These are phyloP conservation scores for Patella caerulea DNA, from an alignment of 2,888 invertebrate species.

Conservation along the genomic window DNA sequence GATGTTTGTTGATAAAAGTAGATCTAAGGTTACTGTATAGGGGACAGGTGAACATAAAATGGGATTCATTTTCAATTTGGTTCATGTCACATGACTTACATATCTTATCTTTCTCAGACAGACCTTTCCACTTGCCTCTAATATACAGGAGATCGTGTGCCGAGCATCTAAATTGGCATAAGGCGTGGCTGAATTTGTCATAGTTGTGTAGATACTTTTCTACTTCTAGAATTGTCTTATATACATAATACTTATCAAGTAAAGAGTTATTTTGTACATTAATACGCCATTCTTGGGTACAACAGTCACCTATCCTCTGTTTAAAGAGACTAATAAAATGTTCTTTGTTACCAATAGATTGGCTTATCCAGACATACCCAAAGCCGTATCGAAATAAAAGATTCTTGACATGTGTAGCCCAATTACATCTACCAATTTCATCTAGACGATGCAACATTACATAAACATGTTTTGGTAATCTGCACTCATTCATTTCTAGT, in stretches of 20 bases:
- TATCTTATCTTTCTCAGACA: background rate
- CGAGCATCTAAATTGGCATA: background rate
- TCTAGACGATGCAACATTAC: background rate
- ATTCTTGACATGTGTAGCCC: background rate
- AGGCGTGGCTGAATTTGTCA: background rate
- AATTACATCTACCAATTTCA: background rate
- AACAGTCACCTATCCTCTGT: slow-evolving; percentile 9
- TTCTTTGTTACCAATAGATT: background rate
- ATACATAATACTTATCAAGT: background rate
- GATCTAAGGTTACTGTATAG: background rate
- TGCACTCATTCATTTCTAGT: background rate
- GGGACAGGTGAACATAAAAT: background rate
- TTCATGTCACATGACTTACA: background rate
- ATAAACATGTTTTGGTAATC: background rate
- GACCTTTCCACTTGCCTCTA: background rate
- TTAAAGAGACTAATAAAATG: background rate
- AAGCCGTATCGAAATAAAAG: background rate
- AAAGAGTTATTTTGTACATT: background rate
- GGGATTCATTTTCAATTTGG: background rate
- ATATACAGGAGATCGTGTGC: background rate
- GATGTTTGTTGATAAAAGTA: background rate
- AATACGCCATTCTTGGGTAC: background rate
- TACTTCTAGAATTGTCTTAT: background rate
- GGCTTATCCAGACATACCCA: background rate
- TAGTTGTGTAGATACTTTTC: background rate